Evolutionary conservation across 1,140 invertebrate genomes (phyloP), one percentile per base, ranked within the genome.

Genomic region (Tyrophagus putrescentiae): DNA sequence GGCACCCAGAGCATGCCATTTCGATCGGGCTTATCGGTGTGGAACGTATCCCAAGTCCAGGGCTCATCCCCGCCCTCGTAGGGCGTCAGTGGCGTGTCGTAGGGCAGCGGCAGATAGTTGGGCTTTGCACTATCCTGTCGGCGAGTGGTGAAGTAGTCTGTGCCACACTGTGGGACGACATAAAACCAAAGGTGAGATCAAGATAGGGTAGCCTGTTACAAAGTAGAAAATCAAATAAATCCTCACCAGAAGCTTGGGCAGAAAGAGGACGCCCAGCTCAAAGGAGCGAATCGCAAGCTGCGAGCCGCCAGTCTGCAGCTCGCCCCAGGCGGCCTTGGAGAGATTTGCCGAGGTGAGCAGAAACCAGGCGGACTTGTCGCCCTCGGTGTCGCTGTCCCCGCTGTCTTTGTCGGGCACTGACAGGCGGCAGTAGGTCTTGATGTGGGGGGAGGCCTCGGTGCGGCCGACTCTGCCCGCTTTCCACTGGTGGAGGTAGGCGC

Each of bases 271-370:
- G 0, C 91, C 92, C 25, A 83, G 82, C 76, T 98, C 93, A 70
- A 91, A 95, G 42, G 85, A 93, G 68, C 84, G 78, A 1, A 92
- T 82, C 62, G 82, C 79, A 44, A 86, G 72, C 61, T 80, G 80
- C 60, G 75, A 68, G 33, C 75, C 74, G 60, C 78, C 78, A 65
- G 84, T 85, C 62, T 81, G 82, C 23, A 80, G 68, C 18, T 72
- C 76, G 59, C 92, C 92, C 92, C 92, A 97, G 0, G 92, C 92
- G 18, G 90, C 87, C 76, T 94, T 95, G 13, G 90, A 95, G 6
- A 96, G 71, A 75, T 97, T 97, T 0, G 86, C 87, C 66, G 88
- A 94, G 61, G 58, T 69, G 67, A 39, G 60, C 50, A 25, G 57
- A 66, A 67, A 52, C 34, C 28, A 65, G 44, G 50, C 13, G 29